A percentile compares a stretch with the other conserved stretches of the same genome.
phyloP scores from a whole-genome alignment of 2,797 vertebrate genomes.

The Anguilla marmorata region DNA sequence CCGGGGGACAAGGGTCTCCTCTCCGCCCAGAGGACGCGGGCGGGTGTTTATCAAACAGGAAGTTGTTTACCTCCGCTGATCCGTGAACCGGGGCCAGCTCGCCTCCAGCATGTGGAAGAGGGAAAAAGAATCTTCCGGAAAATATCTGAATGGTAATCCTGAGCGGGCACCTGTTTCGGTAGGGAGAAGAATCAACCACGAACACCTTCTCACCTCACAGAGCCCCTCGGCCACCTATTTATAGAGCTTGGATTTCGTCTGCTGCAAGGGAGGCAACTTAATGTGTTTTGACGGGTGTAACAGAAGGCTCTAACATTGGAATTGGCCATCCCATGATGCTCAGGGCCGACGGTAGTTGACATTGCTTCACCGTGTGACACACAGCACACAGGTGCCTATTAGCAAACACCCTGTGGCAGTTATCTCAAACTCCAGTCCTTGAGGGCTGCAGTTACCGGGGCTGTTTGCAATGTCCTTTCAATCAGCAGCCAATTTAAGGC shows the following conservation, averaged over 20 bases:
- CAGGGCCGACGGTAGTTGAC: not conserved
- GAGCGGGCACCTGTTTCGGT: not conserved
- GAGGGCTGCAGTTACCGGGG: not conserved
- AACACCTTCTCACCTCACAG: not conserved
- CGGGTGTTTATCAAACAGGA: not conserved
- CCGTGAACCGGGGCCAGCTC: not conserved
- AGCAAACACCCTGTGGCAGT: not conserved
- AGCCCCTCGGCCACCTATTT: not conserved
- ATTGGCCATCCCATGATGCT: not conserved
- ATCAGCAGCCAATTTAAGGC: not conserved
- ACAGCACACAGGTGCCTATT: not conserved
- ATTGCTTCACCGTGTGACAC: not conserved
- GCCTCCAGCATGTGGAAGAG: not conserved
- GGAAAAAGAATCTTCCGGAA: not conserved
- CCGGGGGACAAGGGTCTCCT: not conserved
- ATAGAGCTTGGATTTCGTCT: not conserved
- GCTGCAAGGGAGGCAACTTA: not conserved
- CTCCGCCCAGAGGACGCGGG: not conserved
- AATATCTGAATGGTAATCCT: not conserved
- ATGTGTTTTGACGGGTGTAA: not conserved
- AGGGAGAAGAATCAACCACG: not conserved
- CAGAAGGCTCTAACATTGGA: not conserved
- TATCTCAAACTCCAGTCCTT: not conserved
- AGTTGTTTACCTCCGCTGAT: not conserved
- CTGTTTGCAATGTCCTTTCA: not conserved